Percentiles rank a stretch among this genome's conserved stretches.
Evolutionary conservation across 1,140 invertebrate species (phyloP).

Genomic region (Drosophila mojavensis): DNA sequence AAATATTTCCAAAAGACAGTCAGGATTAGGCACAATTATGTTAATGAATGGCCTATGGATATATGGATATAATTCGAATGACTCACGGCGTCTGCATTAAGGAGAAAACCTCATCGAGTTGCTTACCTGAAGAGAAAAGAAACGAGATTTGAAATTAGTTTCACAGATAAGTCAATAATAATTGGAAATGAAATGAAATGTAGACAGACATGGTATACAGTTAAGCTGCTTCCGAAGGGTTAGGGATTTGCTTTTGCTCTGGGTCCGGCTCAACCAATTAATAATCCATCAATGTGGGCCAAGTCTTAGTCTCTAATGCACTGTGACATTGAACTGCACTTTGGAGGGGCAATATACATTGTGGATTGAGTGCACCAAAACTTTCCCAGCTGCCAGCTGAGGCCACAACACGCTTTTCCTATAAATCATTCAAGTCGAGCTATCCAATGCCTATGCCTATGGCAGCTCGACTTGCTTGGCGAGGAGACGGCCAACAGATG

Average conservation of each 20-base stretch:
- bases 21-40: constrained; percentile 1
- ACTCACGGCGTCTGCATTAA: constrained; percentile 10
- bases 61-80: background rate
- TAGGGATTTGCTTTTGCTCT: constrained; percentile 5
- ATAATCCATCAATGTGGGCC: constrained; percentile 51
- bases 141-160: constrained; percentile 55
- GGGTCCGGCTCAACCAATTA: constrained; percentile 30
- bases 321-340: constrained; percentile 48
- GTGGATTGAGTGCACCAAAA: constrained; percentile 3
- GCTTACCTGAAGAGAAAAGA: constrained; percentile 59
- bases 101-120: constrained; percentile 24
- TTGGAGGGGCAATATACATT: constrained; percentile 14
- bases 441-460: constrained; percentile 23
- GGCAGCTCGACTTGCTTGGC: background rate
- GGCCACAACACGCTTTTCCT: constrained; percentile 53
- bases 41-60: background rate
- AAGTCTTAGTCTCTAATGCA: constrained; percentile 29
- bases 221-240: constrained; percentile 3
- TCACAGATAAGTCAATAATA: constrained; percentile 12
- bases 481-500: background rate
- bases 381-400: constrained; percentile 50
- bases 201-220: background rate
- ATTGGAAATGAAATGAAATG: constrained; percentile 1
- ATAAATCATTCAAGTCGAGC: constrained; percentile 67
- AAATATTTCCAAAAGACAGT: constrained; percentile 18